Percentiles rank a stretch among this genome's conserved stretches.
These are phyloP conservation scores for Leptinotarsa texana DNA, from an alignment of 1,140 invertebrate species.

Conservation along the genomic window DNA sequence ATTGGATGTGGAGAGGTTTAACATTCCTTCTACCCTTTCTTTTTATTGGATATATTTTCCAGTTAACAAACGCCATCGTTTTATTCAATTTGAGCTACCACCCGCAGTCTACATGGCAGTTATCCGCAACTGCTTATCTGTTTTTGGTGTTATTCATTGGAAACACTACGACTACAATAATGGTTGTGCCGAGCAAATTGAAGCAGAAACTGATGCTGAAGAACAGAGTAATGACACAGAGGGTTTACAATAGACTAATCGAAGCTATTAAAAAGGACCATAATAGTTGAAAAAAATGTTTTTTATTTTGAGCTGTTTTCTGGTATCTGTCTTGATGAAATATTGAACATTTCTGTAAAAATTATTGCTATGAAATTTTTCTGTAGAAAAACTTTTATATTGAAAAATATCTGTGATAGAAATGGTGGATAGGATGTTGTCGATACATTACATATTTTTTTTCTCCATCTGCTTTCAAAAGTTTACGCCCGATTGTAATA, in stretches of 20 bases:
- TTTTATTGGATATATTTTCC: constrained; percentile 90
- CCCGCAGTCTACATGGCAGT: constrained; percentile 87
- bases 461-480: no score
- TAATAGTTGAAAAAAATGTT: no score
- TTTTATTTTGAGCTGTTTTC: no score
- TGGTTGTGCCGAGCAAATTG: constrained; percentile 90
- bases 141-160: constrained; percentile 88
- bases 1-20: constrained; percentile 98
- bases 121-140: constrained; percentile 75
- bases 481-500: no score
- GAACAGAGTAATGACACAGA: constrained; percentile 43
- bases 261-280: constrained; percentile 15
- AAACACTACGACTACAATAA: constrained; percentile 80
- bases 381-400: no score
- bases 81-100: constrained; percentile 76
- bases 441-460: no score
- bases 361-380: no score
- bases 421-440: no score
- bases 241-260: constrained; percentile 25
- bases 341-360: no score
- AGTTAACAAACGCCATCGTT: constrained; percentile 90
- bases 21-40: constrained; percentile 96
- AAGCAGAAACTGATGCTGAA: constrained; percentile 66
- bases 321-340: no score
- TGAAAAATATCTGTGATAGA: no score